Evolutionary conservation across 2,113 vertebrate genomes (phyloP).

Genomic region (Oreochromis tanganicae): DNA sequence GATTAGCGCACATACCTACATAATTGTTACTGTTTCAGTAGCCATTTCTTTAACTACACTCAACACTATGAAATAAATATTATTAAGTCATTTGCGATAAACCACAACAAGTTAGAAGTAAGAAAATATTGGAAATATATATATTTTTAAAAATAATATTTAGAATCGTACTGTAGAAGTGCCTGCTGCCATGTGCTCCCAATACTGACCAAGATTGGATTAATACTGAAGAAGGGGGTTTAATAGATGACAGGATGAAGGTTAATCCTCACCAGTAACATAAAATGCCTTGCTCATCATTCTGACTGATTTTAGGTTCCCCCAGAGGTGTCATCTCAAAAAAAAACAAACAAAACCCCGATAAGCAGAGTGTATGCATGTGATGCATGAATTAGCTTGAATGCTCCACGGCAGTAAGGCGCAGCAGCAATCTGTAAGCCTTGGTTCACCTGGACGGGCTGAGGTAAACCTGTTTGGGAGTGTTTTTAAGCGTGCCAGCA

Average conservation of each 20-base stretch:
- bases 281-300: neutral
- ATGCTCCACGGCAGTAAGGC: slow-evolving; percentile 18
- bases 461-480: neutral
- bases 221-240: neutral
- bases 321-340: neutral
- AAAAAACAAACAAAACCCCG: neutral
- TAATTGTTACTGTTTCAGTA: neutral
- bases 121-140: neutral
- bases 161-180: neutral
- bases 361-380: slow-evolving; percentile 4
- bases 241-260: neutral
- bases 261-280: neutral
- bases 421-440: slow-evolving; percentile 28
- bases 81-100: neutral
- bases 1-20: neutral
- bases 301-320: neutral
- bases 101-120: neutral
- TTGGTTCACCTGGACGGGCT: neutral
- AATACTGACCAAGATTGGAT: neutral
- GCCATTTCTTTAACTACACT: neutral
- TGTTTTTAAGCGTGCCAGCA: neutral
- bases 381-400: neutral
- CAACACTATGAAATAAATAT: neutral
- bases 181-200: neutral
- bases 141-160: neutral